phyloP scores from a whole-genome alignment of 2,797 vertebrate species.

The Florisuga fusca region DNA sequence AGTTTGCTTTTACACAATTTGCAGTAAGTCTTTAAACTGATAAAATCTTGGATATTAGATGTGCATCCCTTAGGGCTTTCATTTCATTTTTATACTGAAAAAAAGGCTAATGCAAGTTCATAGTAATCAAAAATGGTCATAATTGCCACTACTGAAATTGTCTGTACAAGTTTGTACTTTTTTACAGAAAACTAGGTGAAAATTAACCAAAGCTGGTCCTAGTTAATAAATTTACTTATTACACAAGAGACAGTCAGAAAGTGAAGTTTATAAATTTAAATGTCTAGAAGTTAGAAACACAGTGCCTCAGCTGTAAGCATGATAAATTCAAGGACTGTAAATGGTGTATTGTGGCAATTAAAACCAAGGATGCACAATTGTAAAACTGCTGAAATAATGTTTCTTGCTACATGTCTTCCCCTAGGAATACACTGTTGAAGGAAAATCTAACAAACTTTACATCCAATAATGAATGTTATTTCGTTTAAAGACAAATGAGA shows the following conservation, averaged over 20 bases:
- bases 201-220: conserved; percentile 1
- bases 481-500: conserved; percentile 30
- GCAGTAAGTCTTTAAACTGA: conserved; percentile 60
- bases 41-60: conserved; percentile 66
- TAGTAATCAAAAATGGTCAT: conserved; percentile 63
- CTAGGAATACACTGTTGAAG: conserved; percentile 3
- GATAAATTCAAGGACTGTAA: conserved; percentile 44
- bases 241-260: conserved; percentile 3
- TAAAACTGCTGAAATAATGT: conserved; percentile 58
- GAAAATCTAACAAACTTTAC: conserved; percentile 6
- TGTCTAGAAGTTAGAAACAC: background rate
- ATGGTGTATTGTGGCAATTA: conserved; percentile 50
- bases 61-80: conserved; percentile 61
- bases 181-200: conserved; percentile 41
- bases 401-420: conserved; percentile 32
- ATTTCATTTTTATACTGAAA: conserved; percentile 62
- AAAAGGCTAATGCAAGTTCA: conserved; percentile 59
- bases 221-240: conserved; percentile 43
- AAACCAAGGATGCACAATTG: conserved; percentile 12
- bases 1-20: conserved; percentile 66
- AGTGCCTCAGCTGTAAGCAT: conserved; percentile 39
- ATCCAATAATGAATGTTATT: conserved; percentile 35
- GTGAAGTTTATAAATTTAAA: conserved; percentile 36
- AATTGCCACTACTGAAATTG: conserved; percentile 42
- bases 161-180: background rate